These are phyloP conservation scores for Caenorhabditis sp. DNA, from an alignment of 2,888 invertebrate genomes.

Conservation along the genomic window DNA sequence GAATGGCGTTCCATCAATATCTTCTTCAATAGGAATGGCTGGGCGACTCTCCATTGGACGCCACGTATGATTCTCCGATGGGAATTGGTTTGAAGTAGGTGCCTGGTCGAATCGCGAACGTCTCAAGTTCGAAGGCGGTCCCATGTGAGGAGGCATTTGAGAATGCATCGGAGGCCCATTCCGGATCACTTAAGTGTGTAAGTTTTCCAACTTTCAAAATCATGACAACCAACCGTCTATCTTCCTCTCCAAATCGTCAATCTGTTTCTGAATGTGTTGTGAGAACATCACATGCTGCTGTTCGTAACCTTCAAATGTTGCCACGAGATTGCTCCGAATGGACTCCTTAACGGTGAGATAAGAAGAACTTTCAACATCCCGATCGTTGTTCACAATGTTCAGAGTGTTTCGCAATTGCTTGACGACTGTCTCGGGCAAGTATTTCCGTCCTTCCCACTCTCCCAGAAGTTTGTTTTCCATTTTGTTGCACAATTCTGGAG, in stretches of 20 bases:
- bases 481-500: constrained; percentile 72
- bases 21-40: constrained; percentile 50
- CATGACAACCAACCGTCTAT: constrained; percentile 34
- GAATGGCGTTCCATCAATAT: constrained; percentile 71
- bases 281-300: constrained; percentile 92
- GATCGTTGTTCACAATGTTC: constrained; percentile 62
- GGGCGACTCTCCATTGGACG: neutral
- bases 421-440: constrained; percentile 83
- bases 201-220: too few species aligned
- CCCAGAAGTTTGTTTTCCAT: constrained; percentile 91
- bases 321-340: constrained; percentile 35
- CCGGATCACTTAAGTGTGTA: constrained; percentile 25
- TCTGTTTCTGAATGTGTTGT: constrained; percentile 39
- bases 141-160: constrained; percentile 2
- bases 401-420: constrained; percentile 90
- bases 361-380: constrained; percentile 50
- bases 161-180: constrained; percentile 38
- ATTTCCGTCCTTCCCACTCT: constrained; percentile 94
- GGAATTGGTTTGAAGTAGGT: neutral
- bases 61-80: neutral
- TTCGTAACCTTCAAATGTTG: constrained; percentile 90
- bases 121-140: constrained; percentile 21
- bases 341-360: constrained; percentile 31
- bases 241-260: constrained; percentile 38
- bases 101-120: constrained; percentile 70